Evolutionary conservation across 2,113 vertebrate genomes (phyloP), one percentile per base, ranked within the genome.

Genomic region (Eolophus roseicapilla): DNA sequence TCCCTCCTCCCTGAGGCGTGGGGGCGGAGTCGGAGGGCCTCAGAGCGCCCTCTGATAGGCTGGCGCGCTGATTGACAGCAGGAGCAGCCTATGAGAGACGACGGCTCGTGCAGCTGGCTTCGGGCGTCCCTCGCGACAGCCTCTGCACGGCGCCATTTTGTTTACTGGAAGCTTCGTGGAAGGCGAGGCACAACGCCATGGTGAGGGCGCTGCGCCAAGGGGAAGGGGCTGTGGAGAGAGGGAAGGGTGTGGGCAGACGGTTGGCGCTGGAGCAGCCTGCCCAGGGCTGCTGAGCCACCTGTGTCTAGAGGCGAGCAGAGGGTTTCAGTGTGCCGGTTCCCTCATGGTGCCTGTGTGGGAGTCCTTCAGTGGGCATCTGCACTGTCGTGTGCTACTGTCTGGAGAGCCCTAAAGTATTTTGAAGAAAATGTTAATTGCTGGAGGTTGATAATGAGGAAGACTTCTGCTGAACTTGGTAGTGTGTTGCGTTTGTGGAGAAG

Each of bases 111-210:
- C 3, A 16, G 39, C 29, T 0, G 41, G 13, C 3, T 5, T 4
- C 4, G 11, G 10, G 5, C 0, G 5, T 14, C 20, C 3, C 11
- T 2, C 12, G 1, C 1, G 13, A 16, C 5, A 2, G 23, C 9
- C 4, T 8, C 6, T 10, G 2, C 2, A 0, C 0, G 37, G 29
- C 59, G 47, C 93, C 93, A 94, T 95, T 3, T 95, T 86, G 86
- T 55, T 77, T 17, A 11, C n/a, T 19, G 43, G 25, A 19, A 33
- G 44, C 44, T 19, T 31, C 1, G 9, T 0, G 24, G 7, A 0
- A 6, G n/a, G 2, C 1, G n/a, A 19, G 52, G 52, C 1, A 3
- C 2, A 0, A 9, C 0, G 5, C 10, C 5, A 1, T 0, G 2
- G 19, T 4, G 24, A 6, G 24, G 24, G 23, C 5, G 7, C 18